Evolutionary conservation across 2,888 invertebrate genomes (phyloP), one percentile per base, ranked within the genome.

Genomic region (Phyto melanocephala): DNA sequence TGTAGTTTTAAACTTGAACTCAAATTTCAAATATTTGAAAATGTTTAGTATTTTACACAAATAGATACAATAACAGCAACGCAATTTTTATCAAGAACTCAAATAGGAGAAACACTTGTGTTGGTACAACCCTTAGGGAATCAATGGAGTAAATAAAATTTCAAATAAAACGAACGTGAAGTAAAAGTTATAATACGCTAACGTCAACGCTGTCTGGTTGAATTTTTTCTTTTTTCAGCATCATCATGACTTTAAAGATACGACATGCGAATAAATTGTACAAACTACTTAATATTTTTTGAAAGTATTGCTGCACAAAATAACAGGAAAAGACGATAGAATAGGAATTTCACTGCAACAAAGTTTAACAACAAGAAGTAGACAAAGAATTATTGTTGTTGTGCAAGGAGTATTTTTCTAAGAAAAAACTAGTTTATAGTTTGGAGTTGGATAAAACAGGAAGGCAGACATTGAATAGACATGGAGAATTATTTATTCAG

Each of bases 391-490:
- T 11, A 35, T 13, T 17, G 10, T 22, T 54, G 8, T 22, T 15
- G n/a, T 8, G 8, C 24, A 33, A 33, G 17, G 2, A 33, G 4
- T 15, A 24, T 8, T 33, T 54, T 54, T n/a, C 3, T 33, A 54
- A 52, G 20, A 42, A 50, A 10, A 45, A 63, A 22, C 20, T 35
- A 10, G 10, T 52, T n/a, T n/a, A n/a, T n/a, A n/a, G 28, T 3
- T 28, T 28, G 8, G 35, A 42, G 54, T 20, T 56, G 54, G 35
- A 45, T 13, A 33, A 68, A 81, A 63, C 70, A 82, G 79, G 79
- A 81, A 70, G 74, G 35, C 79, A 79, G 82, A 82, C 82, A 79
- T 58, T 13, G 65, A 37, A 75, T 70, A 78, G 78, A 78, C 81
- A 74, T 50, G 10, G 45, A 42, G 50, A 75, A 82, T 78, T 82